Evolutionary conservation across 1,140 invertebrate species (phyloP).

Genomic region (Trichonephila clavata): DNA sequence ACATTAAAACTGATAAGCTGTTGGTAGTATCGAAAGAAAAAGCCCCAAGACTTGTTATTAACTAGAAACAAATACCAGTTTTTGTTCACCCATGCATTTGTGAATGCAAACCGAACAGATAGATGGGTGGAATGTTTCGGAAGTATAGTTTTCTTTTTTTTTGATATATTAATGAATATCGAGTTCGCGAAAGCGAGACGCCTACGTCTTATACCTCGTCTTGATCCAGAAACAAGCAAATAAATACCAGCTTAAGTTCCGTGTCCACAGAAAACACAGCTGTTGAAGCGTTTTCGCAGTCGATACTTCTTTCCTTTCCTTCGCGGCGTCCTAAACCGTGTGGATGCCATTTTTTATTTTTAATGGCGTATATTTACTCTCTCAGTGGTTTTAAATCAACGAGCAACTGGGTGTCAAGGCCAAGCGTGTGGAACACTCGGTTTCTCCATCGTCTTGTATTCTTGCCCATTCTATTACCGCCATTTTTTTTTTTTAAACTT

Average conservation of each 20-base stretch:
- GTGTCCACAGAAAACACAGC: slow-evolving; percentile 23
- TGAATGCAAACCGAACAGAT: neutral
- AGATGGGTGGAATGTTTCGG: slow-evolving; percentile 22
- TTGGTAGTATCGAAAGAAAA: neutral
- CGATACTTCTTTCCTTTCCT: neutral
- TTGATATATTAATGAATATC: neutral
- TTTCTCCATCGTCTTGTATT: slow-evolving; percentile 8
- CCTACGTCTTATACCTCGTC: slow-evolving; percentile 2
- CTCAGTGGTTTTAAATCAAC: slow-evolving; percentile 18
- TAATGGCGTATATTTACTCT: slow-evolving; percentile 32
- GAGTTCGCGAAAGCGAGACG: neutral
- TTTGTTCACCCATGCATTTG: neutral
- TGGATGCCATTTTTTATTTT: neutral
- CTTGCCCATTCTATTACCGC: neutral
- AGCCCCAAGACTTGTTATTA: neutral
- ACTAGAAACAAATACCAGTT: slow-evolving; percentile 31
- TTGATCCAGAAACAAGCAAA: slow-evolving; percentile 14
- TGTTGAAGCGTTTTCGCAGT: neutral
- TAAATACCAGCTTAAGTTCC: slow-evolving; percentile 24
- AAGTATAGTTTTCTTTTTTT: neutral
- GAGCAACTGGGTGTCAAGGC: slow-evolving; percentile 15
- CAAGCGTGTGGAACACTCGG: neutral
- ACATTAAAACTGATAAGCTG: neutral
- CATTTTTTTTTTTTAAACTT: neutral
- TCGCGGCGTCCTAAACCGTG: neutral